Base-by-base conservation (phyloP, 2,113 vertebrate species). In the Ornithorhynchus anatinus region DNA sequence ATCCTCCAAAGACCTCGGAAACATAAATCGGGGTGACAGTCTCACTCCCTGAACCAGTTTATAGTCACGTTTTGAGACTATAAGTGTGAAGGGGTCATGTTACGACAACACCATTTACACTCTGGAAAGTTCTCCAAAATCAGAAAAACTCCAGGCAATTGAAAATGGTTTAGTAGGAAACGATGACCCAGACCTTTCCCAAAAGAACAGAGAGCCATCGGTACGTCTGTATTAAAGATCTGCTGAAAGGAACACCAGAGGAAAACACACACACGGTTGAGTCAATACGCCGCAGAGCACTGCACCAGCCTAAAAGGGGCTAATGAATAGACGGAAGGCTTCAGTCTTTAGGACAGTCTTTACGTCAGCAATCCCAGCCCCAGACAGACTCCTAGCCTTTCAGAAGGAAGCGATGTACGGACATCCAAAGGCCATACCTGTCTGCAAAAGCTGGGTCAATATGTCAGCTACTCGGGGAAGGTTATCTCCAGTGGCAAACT, bases 401-500 rank as follows among this genome's bases (percentile, higher is more conserved):
- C 5, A 61, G 10, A 35, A 5, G 44, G 14, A 71, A 69, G 7
- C 15, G 36, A 20, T 29, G 47, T 45, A 42, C 15, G 67, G 8
- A 2, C 31, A n/a, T 31, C 39, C 27, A 3, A 8, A 16, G 14
- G 33, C 38, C 72, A 42, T 84, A 99, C 98, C 98, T 91, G 98
- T 97, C 80, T 99, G 98, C 1, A 99, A 92, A 65, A 99, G 95
- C 68, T 99, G 97, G 9, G 97, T 98, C 47, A 99, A 93, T 79
- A 98, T 98, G 78, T 99, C 97, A 51, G 98, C 96, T 48, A 99
- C 97, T 68, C 97, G 91, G 59, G 96, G 95, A 64, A 98, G 96
- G 82, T 99, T 99, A 59, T 99, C 97, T 59, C 96, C 97, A 22
- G 96, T 94, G 58, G 97, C 97, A 92, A 99, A 99, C 5, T 97